Conservation (phyloP, 2,888 invertebrate species). For the Tenthredo notha region DNA sequence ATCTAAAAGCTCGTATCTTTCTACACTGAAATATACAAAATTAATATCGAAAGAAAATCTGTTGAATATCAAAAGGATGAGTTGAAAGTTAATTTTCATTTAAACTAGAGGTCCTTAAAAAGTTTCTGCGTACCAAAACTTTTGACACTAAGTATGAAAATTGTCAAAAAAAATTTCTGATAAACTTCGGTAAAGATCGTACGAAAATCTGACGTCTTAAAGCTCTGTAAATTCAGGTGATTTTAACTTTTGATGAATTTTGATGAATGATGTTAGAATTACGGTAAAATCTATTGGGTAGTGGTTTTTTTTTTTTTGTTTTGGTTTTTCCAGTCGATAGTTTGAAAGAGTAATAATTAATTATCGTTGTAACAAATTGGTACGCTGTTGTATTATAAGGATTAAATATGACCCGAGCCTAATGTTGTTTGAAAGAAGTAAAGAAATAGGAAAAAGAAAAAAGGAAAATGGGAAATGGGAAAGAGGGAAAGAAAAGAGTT, state of each 20-base stretch:
- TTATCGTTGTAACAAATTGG: background rate
- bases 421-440: conserved; percentile 44
- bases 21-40: background rate
- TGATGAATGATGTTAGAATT: background rate
- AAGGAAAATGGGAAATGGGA: background rate
- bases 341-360: background rate
- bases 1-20: background rate
- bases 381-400: background rate
- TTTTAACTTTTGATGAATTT: background rate
- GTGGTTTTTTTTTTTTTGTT: background rate
- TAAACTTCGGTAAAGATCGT: too few relatives aligned
- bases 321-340: background rate
- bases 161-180: too few relatives aligned
- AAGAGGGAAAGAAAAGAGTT: background rate
- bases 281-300: too few relatives aligned
- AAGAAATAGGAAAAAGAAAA: background rate
- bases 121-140: too few relatives aligned
- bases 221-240: background rate
- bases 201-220: too few relatives aligned
- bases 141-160: too few relatives aligned
- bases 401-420: conserved; percentile 41
- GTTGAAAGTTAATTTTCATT: background rate
- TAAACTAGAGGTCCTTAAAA: too few relatives aligned
- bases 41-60: background rate
- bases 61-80: background rate